phyloP scores from a whole-genome alignment of 2,888 invertebrate genomes.

The Blastobasis lacticolella region DNA sequence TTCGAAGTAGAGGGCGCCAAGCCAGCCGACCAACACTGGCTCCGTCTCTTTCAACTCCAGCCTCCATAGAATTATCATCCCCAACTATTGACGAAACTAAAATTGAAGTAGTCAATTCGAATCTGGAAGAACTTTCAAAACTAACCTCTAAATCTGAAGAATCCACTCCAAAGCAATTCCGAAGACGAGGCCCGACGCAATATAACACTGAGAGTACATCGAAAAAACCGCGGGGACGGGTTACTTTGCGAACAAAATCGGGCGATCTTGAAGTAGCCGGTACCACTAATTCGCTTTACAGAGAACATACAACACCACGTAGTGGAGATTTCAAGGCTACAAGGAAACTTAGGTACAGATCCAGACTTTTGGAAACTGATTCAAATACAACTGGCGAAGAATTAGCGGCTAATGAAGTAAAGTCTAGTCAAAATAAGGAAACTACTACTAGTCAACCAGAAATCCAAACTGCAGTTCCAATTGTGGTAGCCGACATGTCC shows the following conservation, averaged over 20 bases:
- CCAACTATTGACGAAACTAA: conserved; percentile 38
- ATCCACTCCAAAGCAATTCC: conserved; percentile 33
- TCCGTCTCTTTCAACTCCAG: conserved; percentile 22
- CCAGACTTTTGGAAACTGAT: conserved; percentile 49
- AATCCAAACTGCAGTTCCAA: conserved; percentile 27
- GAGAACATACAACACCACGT: conserved; percentile 47
- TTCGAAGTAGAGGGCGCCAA: conserved; percentile 37
- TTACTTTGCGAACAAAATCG: conserved; percentile 37
- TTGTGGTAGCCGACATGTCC: conserved; percentile 23
- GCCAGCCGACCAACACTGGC: conserved; percentile 18
- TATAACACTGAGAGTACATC: conserved; percentile 33
- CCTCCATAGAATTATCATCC: conserved; percentile 28
- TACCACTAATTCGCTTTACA: conserved; percentile 51
- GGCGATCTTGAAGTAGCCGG: conserved; percentile 51
- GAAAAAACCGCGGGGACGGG: conserved; percentile 37
- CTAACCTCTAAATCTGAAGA: conserved; percentile 31
- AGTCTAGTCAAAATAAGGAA: conserved; percentile 57
- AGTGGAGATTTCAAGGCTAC: conserved; percentile 41
- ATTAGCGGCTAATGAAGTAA: conserved; percentile 40
- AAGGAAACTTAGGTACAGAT: conserved; percentile 51
- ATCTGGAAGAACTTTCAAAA: conserved; percentile 41
- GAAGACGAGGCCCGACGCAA: conserved; percentile 40
- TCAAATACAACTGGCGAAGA: conserved; percentile 58
- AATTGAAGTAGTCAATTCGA: conserved; percentile 40
- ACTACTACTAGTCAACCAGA: conserved; percentile 51